These are phyloP conservation scores for Sula dactylatra DNA, from an alignment of 2,113 vertebrate species.

Conservation along the genomic window DNA sequence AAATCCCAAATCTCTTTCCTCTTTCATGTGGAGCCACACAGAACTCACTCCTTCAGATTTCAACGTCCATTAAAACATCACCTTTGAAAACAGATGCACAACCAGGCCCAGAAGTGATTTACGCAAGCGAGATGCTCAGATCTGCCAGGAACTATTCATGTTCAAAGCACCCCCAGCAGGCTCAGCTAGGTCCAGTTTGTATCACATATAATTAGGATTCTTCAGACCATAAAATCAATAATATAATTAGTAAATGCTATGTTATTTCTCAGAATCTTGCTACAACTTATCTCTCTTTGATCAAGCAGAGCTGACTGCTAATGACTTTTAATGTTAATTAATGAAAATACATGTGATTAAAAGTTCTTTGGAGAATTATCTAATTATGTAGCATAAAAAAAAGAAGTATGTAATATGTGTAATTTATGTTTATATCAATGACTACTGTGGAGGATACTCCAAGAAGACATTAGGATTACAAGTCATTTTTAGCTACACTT, in stretches of 20 bases:
- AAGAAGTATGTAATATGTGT: not conserved
- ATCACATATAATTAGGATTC: conserved; percentile 71
- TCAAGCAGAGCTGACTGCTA: conserved; percentile 70
- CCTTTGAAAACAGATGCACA: conserved; percentile 55
- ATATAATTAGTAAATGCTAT: conserved; percentile 77
- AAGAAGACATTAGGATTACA: not conserved
- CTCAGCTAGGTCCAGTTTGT: conserved; percentile 19
- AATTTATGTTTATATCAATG: not conserved
- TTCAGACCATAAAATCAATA: conserved; percentile 78
- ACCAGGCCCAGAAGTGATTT: conserved; percentile 49
- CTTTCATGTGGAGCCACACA: conserved; percentile 72
- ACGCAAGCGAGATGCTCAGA: conserved; percentile 30
- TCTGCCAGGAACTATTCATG: conserved; percentile 43
- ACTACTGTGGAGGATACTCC: not conserved
- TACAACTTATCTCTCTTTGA: conserved; percentile 79
- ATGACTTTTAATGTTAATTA: conserved; percentile 76
- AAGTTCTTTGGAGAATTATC: conserved; percentile 55
- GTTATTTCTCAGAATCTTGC: conserved; percentile 78
- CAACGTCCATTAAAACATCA: conserved; percentile 59
- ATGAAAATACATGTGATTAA: conserved; percentile 47
- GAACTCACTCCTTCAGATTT: conserved; percentile 50
- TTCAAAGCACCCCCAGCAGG: conserved; percentile 70
- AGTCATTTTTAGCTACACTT: not conserved
- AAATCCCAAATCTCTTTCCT: conserved; percentile 44
- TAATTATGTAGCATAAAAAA: conserved; percentile 32